Conservation (phyloP, 2,113 vertebrate genomes). For the Pyxicephalus adspersus region DNA sequence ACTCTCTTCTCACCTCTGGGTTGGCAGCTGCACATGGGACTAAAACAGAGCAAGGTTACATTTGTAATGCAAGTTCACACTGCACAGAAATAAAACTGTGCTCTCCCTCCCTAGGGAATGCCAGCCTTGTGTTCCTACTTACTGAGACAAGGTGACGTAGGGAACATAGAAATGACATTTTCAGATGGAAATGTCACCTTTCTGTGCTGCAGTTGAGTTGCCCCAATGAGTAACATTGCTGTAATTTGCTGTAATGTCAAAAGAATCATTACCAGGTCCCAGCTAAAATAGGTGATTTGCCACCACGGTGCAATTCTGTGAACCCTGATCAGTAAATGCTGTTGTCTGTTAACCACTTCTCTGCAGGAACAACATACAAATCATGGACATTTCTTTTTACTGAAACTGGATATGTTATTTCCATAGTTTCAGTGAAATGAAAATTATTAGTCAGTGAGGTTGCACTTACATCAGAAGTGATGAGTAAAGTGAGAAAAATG, state of each 20-base stretch:
- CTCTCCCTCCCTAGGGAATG: not conserved
- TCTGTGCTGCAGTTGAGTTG: slow-evolving; percentile 1
- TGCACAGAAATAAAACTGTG: slow-evolving; percentile 41
- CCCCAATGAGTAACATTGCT: slow-evolving; percentile 30
- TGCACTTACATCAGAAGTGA: slow-evolving; percentile 26
- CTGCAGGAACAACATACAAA: not conserved
- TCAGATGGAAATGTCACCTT: slow-evolving; percentile 31
- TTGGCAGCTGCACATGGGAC: slow-evolving; percentile 37
- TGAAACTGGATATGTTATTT: not conserved
- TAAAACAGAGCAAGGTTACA: slow-evolving; percentile 50
- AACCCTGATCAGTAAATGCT: slow-evolving; percentile 1
- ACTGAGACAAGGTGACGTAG: not conserved
- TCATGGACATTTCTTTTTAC: not conserved
- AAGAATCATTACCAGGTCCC: slow-evolving; percentile 14
- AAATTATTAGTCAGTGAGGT: slow-evolving; percentile 6
- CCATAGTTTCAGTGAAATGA: not conserved
- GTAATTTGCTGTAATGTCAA: slow-evolving; percentile 39
- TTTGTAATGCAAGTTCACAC: slow-evolving; percentile 48
- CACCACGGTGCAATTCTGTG: not conserved
- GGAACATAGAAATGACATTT: slow-evolving; percentile 36
- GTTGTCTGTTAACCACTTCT: not conserved
- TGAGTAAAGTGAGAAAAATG: slow-evolving; percentile 30
- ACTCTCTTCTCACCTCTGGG: slow-evolving; percentile 37
- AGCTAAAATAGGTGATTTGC: not conserved
- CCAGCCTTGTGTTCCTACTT: not conserved